A percentile compares a stretch with the other conserved stretches of the same genome.
These are phyloP conservation scores for Pavo muticus DNA, from an alignment of 2,113 vertebrate genomes.

Conservation along the genomic window DNA sequence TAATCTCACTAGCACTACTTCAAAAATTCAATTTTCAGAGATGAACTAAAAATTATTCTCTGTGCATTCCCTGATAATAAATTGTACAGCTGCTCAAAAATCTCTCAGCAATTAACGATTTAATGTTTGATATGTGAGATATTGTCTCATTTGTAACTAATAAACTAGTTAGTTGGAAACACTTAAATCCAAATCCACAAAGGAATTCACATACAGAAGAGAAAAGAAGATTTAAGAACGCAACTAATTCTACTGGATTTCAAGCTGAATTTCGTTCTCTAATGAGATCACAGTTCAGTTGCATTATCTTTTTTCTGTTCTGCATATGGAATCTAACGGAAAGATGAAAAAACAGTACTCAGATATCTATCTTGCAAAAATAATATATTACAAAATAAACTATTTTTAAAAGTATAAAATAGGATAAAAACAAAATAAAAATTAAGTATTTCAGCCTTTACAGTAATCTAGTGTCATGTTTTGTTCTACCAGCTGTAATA, in stretches of 20 bases:
- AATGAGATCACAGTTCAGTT: background rate
- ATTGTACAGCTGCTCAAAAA: background rate
- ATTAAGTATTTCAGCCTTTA: background rate
- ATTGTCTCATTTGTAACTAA: conserved; percentile 19
- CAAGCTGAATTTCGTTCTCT: background rate
- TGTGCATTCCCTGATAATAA: background rate
- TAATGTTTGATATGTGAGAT: conserved; percentile 10
- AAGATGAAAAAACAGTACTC: background rate
- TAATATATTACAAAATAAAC: background rate
- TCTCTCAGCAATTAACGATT: background rate
- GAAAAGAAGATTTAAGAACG: background rate
- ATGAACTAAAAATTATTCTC: background rate
- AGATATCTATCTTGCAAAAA: background rate
- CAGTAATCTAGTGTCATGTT: background rate
- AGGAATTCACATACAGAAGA: background rate
- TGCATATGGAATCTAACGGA: background rate
- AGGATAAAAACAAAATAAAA: background rate
- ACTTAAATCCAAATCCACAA: background rate
- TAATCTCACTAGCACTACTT: background rate
- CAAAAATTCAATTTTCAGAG: background rate
- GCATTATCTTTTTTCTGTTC: background rate
- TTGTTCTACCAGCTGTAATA: background rate
- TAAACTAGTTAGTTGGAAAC: background rate
- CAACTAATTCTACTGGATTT: background rate
- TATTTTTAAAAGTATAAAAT: background rate